These are phyloP conservation scores for Catocala fraxini DNA, from an alignment of 2,888 invertebrate species.

Conservation along the genomic window DNA sequence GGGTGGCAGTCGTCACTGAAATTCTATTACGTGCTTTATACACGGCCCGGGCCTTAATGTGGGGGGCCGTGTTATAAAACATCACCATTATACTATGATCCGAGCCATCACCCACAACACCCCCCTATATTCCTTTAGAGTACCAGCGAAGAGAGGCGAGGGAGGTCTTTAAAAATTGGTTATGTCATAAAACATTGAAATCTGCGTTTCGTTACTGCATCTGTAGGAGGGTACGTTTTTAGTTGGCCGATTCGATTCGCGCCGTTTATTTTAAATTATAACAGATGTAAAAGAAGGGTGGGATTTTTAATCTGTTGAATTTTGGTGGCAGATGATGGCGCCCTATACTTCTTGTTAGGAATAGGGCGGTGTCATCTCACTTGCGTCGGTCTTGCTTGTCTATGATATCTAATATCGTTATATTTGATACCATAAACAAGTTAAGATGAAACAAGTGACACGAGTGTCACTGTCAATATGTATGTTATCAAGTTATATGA, in stretches of 20 bases:
- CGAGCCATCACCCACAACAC: conserved; percentile 62
- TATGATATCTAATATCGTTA: too few relatives aligned
- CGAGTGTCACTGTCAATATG: too few relatives aligned
- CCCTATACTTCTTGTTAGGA: conserved; percentile 26
- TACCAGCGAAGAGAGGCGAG: conserved; percentile 52
- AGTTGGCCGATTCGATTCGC: conserved; percentile 81
- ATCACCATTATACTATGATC: conserved; percentile 76
- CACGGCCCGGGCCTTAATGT: conserved; percentile 78
- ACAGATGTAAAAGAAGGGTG: conserved; percentile 64
- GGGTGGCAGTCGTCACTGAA: conserved; percentile 77
- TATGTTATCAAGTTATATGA: too few relatives aligned
- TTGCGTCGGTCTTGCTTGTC: too few relatives aligned
- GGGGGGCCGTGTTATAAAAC: conserved; percentile 77
- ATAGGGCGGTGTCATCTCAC: too few relatives aligned
- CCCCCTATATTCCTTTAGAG: conserved; percentile 52
- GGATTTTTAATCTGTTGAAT: conserved; percentile 63
- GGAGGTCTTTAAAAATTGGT: conserved; percentile 61
- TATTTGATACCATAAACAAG: too few relatives aligned
- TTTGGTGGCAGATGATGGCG: conserved; percentile 44
- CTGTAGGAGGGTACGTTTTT: conserved; percentile 53
- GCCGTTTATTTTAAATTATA: conserved; percentile 85
- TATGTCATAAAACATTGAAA: conserved; percentile 73
- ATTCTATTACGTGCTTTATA: conserved; percentile 86
- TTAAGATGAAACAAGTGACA: too few relatives aligned
- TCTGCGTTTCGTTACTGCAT: conserved; percentile 68